Conservation (phyloP, 2,797 vertebrate species). For the Coregonus suidteri region DNA sequence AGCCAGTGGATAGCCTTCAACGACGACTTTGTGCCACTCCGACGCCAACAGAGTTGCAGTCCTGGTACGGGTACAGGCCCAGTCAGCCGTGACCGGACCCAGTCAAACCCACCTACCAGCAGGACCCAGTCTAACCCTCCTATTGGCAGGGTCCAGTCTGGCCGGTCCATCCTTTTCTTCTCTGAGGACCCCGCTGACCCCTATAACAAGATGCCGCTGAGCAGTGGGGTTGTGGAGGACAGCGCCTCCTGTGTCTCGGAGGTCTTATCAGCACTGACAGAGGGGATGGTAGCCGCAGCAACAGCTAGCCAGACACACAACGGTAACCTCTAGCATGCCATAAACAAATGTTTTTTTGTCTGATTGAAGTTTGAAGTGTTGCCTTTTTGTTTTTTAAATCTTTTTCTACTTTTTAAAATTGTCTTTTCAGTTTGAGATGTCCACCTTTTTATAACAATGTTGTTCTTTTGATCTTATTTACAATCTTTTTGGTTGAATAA, state of each 20-base stretch:
- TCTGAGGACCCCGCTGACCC: conserved; percentile 74
- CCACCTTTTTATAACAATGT: conserved; percentile 15
- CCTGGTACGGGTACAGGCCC: conserved; percentile 21
- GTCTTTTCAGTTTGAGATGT: conserved; percentile 4
- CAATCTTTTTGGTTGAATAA: conserved; percentile 14
- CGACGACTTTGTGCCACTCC: conserved; percentile 67
- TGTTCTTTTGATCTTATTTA: too few relatives aligned
- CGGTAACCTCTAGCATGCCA: conserved; percentile 75
- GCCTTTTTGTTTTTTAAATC: conserved; percentile 25
- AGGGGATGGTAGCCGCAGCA: conserved; percentile 4
- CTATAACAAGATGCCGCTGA: conserved; percentile 54
- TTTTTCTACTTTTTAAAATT: too few relatives aligned
- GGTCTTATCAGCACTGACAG: conserved; percentile 46
- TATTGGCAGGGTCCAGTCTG: conserved; percentile 1
- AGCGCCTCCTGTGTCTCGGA: conserved; percentile 56
- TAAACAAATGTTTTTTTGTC: conserved; percentile 44
- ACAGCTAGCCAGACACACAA: conserved; percentile 67
- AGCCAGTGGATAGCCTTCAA: conserved; percentile 84
- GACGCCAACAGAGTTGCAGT: conserved; percentile 38
- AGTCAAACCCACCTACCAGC: conserved; percentile 63
- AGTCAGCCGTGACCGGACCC: conserved; percentile 53
- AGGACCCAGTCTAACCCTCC: conserved; percentile 30
- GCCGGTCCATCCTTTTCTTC: conserved; percentile 69
- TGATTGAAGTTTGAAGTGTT: conserved; percentile 34
- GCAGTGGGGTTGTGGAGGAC: conserved; percentile 70